These are phyloP conservation scores for Cacatua alba DNA, from an alignment of 2,113 vertebrate species.

Conservation along the genomic window DNA sequence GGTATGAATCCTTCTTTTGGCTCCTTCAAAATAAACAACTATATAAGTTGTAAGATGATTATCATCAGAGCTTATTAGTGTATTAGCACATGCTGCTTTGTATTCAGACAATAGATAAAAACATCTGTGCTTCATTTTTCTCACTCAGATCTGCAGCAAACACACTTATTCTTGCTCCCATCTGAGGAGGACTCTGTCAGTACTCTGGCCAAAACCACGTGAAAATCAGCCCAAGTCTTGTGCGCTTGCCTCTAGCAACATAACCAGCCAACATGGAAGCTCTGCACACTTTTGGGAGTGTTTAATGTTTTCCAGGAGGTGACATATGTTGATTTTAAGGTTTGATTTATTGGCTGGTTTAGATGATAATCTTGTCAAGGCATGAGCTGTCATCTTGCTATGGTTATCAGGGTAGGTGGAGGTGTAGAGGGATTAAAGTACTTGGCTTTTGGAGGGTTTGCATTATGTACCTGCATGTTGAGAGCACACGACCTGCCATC, in stretches of 20 bases:
- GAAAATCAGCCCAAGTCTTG: not conserved
- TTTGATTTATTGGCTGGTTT: conserved; percentile 16
- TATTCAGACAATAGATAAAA: conserved; percentile 59
- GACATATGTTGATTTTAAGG: not conserved
- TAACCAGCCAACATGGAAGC: not conserved
- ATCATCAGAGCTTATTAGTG: conserved; percentile 31
- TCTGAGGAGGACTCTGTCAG: not conserved
- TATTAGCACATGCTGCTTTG: conserved; percentile 60
- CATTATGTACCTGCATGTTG: accelerated
- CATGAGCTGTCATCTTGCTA: not conserved
- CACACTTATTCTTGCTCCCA: conserved; percentile 16
- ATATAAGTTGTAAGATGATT: conserved; percentile 39
- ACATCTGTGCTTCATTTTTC: not conserved
- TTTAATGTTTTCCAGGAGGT: conserved; percentile 15
- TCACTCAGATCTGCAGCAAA: conserved; percentile 9
- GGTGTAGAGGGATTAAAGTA: not conserved
- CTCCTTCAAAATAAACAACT: conserved; percentile 48
- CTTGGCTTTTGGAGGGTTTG: not conserved
- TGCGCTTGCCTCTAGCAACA: not conserved
- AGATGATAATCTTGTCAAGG: not conserved
- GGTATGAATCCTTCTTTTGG: conserved; percentile 14
- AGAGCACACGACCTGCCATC: not conserved
- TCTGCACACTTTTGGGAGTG: not conserved
- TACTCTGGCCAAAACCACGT: conserved; percentile 33
- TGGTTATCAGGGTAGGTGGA: not conserved